A percentile compares a stretch with the other conserved stretches of the same genome.
Conservation (phyloP, 2,113 vertebrate genomes). For the Nannobrachium achirus region DNA sequence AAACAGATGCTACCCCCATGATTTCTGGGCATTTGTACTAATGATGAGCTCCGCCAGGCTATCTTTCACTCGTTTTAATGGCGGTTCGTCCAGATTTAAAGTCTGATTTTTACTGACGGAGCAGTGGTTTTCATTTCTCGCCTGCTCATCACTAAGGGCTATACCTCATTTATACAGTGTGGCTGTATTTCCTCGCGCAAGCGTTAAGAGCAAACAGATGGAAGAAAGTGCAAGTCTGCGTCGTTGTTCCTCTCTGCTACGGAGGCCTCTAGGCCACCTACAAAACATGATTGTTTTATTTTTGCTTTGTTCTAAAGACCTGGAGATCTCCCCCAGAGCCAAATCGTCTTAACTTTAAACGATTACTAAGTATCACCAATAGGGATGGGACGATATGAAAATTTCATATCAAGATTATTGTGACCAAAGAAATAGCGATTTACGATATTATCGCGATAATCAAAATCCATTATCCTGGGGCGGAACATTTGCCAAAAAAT, state of each 20-base stretch:
- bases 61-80: slow-evolving; percentile 63
- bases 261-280: not conserved
- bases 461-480: too few species aligned
- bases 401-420: too few species aligned
- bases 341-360: not conserved
- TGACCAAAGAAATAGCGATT: too few species aligned
- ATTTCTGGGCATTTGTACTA: slow-evolving; percentile 73
- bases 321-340: not conserved
- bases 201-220: slow-evolving; percentile 4
- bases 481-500: too few species aligned
- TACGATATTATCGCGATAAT: too few species aligned
- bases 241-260: not conserved
- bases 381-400: too few species aligned
- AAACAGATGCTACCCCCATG: slow-evolving; percentile 75
- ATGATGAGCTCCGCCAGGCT: slow-evolving; percentile 67
- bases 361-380: not conserved
- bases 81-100: slow-evolving; percentile 65
- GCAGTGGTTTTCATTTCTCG: slow-evolving; percentile 45
- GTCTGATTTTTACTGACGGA: slow-evolving; percentile 62
- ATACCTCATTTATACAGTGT: slow-evolving; percentile 34
- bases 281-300: not conserved
- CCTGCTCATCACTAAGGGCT: slow-evolving; percentile 44
- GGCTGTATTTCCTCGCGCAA: slow-evolving; percentile 29
- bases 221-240: not conserved
- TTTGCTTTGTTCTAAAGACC: slow-evolving; percentile 11